Evolutionary conservation across 64 coral and sea anemone species (phyloP), one percentile per base, ranked within the genome.

Genomic region (Acropora yongei): DNA sequence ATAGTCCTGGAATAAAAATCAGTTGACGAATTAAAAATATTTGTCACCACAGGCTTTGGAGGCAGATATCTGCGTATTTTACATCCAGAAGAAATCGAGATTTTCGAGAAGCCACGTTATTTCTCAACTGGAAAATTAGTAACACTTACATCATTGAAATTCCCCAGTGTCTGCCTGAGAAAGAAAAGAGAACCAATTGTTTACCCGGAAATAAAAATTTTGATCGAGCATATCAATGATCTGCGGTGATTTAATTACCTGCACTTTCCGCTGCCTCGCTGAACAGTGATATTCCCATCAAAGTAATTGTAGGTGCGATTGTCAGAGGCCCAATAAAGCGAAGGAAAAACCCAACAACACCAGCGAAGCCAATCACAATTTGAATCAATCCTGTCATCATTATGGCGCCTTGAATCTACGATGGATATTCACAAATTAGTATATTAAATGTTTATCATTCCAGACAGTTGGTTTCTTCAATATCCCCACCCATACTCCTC

Each of bases 401-500:
- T 10, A 98, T 95, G 1, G 96, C 96, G 19, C 96, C 96, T 82
- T 98, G 96, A 67, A 98, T 92, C 96, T 95, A 42, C n/a, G n/a
- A 16, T 1, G 18, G 5, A 57, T 4, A 82, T 55, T 55, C 10
- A 55, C 2, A 55, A 55, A 55, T 10, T 5, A 55, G 2, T 55
- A 0, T n/a, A n/a, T n/a, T n/a, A n/a, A n/a, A n/a, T n/a, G n/a
- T n/a, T n/a, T n/a, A n/a, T n/a, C n/a, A n/a, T n/a, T n/a, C n/a
- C n/a, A n/a, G 51, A 55, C 51, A 55, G 6, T 55, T 55, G 51
- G 6, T 55, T 55, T 10, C 51, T 55, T 10, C 51, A 55, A 4
- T 55, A 55, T 55, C 51, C 51, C 51, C 51, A 55, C 51, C 51
- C 51, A 5, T 55, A 5, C 51, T 10, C 51, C 2, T 8, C 51